Evolutionary conservation across 2,888 invertebrate genomes (phyloP).

Genomic region (Latrodectus elegans): DNA sequence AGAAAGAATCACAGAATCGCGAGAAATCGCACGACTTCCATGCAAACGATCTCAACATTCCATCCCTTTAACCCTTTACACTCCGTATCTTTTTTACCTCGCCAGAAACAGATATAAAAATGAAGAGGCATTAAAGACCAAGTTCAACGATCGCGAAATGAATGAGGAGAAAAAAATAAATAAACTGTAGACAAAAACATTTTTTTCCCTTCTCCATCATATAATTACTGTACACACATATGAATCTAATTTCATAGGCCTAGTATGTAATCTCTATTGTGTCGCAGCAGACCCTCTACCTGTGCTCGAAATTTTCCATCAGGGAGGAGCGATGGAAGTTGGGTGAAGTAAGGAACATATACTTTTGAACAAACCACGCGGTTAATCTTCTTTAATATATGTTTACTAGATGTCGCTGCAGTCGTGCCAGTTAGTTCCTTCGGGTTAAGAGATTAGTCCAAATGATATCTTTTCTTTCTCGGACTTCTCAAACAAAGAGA

Average conservation of each 20-base stretch:
- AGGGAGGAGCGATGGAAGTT: neutral
- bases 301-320: neutral
- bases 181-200: slow-evolving; percentile 5
- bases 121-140: neutral
- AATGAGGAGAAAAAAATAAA: slow-evolving; percentile 11
- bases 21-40: too few relatives aligned
- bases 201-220: neutral
- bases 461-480: neutral
- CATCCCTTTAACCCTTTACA: neutral
- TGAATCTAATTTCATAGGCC: neutral
- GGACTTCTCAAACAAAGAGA: too few relatives aligned
- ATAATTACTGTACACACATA: slow-evolving; percentile 29
- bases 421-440: neutral
- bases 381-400: neutral
- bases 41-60: neutral
- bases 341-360: neutral
- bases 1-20: too few relatives aligned
- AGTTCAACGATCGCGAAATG: slow-evolving; percentile 46
- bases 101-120: neutral
- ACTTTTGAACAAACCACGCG: neutral
- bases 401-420: neutral
- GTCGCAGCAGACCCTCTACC: neutral
- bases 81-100: neutral
- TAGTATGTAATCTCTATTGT: neutral
- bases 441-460: neutral